Evolutionary conservation across 1,140 invertebrate species (phyloP).

Genomic region (Lordiphosa mommai): DNA sequence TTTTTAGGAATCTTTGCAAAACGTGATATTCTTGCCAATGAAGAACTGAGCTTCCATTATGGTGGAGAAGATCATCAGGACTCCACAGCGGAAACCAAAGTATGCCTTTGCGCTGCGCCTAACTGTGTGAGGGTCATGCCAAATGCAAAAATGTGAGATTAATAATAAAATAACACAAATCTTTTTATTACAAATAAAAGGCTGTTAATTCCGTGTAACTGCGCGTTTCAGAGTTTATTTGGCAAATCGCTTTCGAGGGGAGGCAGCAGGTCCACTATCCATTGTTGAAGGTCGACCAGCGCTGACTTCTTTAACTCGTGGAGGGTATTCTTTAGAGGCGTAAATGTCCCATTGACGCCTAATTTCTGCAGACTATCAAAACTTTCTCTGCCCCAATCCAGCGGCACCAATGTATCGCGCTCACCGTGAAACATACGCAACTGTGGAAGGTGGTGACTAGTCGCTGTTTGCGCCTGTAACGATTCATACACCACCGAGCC

Average conservation of each 20-base stretch:
- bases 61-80: conserved; percentile 76
- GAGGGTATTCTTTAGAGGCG: conserved; percentile 79
- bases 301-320: conserved; percentile 82
- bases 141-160: conserved; percentile 28
- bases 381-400: conserved; percentile 81
- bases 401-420: conserved; percentile 81
- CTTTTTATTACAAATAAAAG: not conserved
- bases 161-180: not conserved
- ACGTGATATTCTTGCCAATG: conserved; percentile 83
- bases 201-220: not conserved
- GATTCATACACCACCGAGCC: conserved; percentile 84
- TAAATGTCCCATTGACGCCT: conserved; percentile 81
- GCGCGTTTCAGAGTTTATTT: conserved; percentile 53
- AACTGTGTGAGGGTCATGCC: conserved; percentile 53
- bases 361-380: conserved; percentile 79
- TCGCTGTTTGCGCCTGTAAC: conserved; percentile 37
- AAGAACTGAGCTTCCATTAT: conserved; percentile 92
- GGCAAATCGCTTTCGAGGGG: conserved; percentile 34
- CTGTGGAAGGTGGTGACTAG: conserved; percentile 45
- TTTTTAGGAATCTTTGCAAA: conserved; percentile 85
- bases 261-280: conserved; percentile 81
- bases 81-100: conserved; percentile 12
- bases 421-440: conserved; percentile 81
- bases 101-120: conserved; percentile 45
- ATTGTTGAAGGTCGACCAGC: conserved; percentile 80